Evolutionary conservation across 2,797 vertebrate species (phyloP).

Genomic region (Chelmon rostratus): DNA sequence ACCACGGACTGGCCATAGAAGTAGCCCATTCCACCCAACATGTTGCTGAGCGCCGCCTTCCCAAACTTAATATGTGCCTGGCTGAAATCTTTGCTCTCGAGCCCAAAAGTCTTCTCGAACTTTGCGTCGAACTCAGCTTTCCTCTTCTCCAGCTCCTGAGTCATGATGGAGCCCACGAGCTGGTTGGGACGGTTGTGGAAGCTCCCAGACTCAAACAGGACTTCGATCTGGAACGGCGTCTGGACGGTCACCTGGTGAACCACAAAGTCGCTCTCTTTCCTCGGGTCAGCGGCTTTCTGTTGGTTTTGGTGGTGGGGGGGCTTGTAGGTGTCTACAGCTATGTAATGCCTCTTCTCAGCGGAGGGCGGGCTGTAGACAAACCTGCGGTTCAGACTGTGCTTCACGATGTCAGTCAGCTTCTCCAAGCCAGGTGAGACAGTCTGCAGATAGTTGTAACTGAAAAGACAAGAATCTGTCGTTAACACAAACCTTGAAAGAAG

Average conservation of each 20-base stretch:
- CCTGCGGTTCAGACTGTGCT: slow-evolving; percentile 88
- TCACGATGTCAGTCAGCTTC: slow-evolving; percentile 91
- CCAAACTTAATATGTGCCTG: slow-evolving; percentile 86
- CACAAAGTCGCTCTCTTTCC: slow-evolving; percentile 87
- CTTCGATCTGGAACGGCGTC: slow-evolving; percentile 89
- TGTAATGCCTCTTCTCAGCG: slow-evolving; percentile 88
- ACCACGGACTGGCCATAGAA: slow-evolving; percentile 94
- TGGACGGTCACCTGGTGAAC: slow-evolving; percentile 94
- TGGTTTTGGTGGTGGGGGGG: slow-evolving; percentile 80
- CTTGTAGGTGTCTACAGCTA: slow-evolving; percentile 86
- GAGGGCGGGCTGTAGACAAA: slow-evolving; percentile 87
- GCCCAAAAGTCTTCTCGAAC: slow-evolving; percentile 90
- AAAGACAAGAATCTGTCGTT: slow-evolving; percentile 48
- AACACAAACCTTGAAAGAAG: slow-evolving; percentile 10
- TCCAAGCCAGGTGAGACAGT: slow-evolving; percentile 89
- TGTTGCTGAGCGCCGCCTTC: slow-evolving; percentile 92
- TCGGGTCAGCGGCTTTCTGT: slow-evolving; percentile 69
- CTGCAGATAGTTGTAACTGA: slow-evolving; percentile 92
- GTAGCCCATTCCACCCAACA: slow-evolving; percentile 94
- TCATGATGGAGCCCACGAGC: slow-evolving; percentile 85
- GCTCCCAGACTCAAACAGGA: slow-evolving; percentile 93
- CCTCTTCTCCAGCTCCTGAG: slow-evolving; percentile 84
- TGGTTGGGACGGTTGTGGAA: slow-evolving; percentile 79
- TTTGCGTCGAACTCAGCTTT: slow-evolving; percentile 83
- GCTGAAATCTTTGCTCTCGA: slow-evolving; percentile 85